Percentiles rank a stretch among this genome's conserved stretches.
Conservation (phyloP, 2,888 invertebrate species). For the Pristionchus arcanus region DNA sequence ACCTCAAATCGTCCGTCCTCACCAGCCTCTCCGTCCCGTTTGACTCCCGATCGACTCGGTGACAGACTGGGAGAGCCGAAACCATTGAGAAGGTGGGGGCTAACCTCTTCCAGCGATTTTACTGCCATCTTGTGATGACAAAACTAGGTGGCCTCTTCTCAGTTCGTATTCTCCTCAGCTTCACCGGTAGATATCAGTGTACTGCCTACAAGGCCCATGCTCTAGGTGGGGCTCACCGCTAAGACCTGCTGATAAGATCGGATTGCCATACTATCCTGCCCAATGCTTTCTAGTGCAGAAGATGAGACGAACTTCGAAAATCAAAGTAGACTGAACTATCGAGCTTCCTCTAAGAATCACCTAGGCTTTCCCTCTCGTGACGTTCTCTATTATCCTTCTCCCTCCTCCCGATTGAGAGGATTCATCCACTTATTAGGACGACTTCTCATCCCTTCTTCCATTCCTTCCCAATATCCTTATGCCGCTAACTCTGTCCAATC, state of each 20-base stretch:
- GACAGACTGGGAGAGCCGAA: slow-evolving; percentile 35
- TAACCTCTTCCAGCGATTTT: too few species aligned
- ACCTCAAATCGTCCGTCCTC: not conserved
- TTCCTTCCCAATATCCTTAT: not conserved
- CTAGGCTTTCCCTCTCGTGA: not conserved
- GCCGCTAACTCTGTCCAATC: not conserved
- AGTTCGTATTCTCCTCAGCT: too few species aligned
- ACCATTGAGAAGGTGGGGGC: slow-evolving; percentile 15
- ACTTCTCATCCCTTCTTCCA: not conserved
- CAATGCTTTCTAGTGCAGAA: not conserved
- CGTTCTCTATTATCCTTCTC: not conserved
- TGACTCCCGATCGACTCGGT: not conserved
- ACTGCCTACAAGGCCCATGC: too few species aligned
- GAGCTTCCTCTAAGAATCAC: not conserved
- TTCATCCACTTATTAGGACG: slow-evolving; percentile 12
- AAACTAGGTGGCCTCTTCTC: too few species aligned
- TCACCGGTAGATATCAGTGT: too few species aligned
- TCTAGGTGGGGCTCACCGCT: not conserved
- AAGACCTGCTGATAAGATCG: not conserved
- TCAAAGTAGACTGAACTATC: not conserved
- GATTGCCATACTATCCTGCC: not conserved
- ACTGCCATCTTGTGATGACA: too few species aligned
- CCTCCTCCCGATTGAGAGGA: not conserved
- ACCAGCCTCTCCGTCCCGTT: not conserved
- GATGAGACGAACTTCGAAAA: not conserved